Evolutionary conservation across 2,888 invertebrate species (phyloP), one percentile per base, ranked within the genome.

Genomic region (Apodemia zela): DNA sequence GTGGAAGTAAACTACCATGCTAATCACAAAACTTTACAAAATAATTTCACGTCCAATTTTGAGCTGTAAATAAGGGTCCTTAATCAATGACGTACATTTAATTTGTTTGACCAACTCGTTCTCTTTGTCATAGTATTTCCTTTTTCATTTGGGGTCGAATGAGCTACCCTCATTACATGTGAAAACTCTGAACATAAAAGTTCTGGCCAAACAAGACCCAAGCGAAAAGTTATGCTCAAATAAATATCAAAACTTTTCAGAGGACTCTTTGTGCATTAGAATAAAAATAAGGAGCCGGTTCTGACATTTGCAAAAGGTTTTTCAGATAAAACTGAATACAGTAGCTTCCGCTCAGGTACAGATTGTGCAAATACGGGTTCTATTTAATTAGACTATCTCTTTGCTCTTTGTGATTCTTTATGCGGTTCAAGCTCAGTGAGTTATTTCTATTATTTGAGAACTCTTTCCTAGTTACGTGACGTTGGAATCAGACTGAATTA

Each of bases 141-240:
- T 49, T 33, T 51, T 58, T 63, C 38, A 45, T 60, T 51, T 42
- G 49, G 38, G 59, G 49, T 51, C 59, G 51, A 60, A 63, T 54
- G 25, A 63, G 59, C 59, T 65, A 57, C 63, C 65, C 63, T 66
- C 68, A 68, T 69, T 67, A 65, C 60, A 66, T 21, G 61, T 60
- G 63, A 18, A 61, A 61, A 21, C 42, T 65, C 49, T 60, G 54
- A 54, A 67, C 67, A 42, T 60, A 66, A 63, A 67, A 66, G 66
- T 54, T 66, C 63, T 35, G 45, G 29, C 65, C 60, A 29, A 62
- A 65, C 61, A 54, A 33, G 62, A 49, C 51, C 42, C 62, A 62
- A 62, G 59, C 61, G 62, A 62, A 67, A 65, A 68, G 59, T 62
- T 65, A 63, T 64, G 67, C 68, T 65, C 65, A 62, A 65, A 68